Conservation (phyloP, 2,113 vertebrate species). For the Solenodon paradoxus region DNA sequence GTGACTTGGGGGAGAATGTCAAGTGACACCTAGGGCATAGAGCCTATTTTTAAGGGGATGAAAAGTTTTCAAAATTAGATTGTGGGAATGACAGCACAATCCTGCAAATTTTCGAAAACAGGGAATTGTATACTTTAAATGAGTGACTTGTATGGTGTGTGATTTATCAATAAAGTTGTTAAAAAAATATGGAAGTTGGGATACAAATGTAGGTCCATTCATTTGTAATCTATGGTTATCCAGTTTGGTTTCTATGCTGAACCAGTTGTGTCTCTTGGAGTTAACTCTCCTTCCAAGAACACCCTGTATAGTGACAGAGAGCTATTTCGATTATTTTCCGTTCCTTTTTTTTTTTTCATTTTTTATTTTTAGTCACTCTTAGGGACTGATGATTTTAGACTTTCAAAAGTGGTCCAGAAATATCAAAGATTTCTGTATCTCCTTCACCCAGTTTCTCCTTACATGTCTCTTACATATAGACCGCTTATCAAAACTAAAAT, state of each 20-base stretch:
- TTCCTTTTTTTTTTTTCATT: background rate
- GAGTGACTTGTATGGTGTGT: background rate
- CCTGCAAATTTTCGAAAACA: background rate
- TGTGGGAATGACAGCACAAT: background rate
- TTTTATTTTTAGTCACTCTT: background rate
- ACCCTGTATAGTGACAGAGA: background rate
- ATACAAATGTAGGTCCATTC: background rate
- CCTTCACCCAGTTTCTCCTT: background rate
- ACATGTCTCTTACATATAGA: background rate
- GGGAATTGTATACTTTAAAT: background rate
- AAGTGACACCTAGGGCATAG: background rate
- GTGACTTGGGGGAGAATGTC: background rate
- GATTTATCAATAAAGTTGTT: background rate
- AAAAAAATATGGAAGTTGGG: background rate
- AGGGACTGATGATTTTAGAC: background rate
- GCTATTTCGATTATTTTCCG: background rate
- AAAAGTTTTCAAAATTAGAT: background rate
- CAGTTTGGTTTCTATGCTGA: background rate
- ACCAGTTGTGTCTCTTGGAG: background rate
- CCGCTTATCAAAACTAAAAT: background rate
- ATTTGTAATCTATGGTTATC: background rate
- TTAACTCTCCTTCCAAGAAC: background rate
- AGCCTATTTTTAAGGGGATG: background rate
- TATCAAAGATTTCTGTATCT: background rate
- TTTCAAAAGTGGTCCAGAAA: constrained; percentile 7